Evolutionary conservation across 2,113 vertebrate genomes (phyloP).

Genomic region (Bostrychus sinensis): DNA sequence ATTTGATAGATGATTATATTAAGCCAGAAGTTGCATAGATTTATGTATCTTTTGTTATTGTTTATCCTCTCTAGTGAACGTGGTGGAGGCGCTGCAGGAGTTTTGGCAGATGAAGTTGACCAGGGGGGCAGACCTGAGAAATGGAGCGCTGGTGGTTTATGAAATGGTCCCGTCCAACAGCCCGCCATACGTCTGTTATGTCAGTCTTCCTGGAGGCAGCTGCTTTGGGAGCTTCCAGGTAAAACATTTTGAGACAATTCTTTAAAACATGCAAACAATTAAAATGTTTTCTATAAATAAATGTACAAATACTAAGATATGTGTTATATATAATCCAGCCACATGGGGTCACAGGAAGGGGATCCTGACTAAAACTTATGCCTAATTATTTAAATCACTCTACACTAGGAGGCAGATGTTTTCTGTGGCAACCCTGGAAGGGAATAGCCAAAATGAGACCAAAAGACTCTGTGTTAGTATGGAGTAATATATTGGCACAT

Average conservation of each 20-base stretch:
- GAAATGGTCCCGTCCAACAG: slow-evolving; percentile 97
- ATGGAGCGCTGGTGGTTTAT: slow-evolving; percentile 96
- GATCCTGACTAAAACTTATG: too few species aligned
- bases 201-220: slow-evolving; percentile 95
- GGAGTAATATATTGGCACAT: too few species aligned
- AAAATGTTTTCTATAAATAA: neutral
- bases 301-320: neutral
- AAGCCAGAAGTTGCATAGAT: neutral
- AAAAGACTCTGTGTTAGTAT: too few species aligned
- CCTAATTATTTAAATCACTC: too few species aligned
- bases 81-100: slow-evolving; percentile 97
- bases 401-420: too few species aligned
- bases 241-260: too few species aligned
- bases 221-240: slow-evolving; percentile 99
- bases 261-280: too few species aligned
- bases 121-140: slow-evolving; percentile 92
- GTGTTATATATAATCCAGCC: too few species aligned
- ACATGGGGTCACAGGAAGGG: too few species aligned
- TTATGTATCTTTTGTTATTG: neutral
- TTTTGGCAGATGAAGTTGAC: slow-evolving; percentile 99
- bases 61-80: slow-evolving; percentile 84
- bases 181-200: slow-evolving; percentile 95
- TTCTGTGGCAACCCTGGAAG: too few species aligned
- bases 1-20: neutral
- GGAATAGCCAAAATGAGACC: too few species aligned